Conservation (phyloP, 2,888 invertebrate species). For the Corbicula japonica region DNA sequence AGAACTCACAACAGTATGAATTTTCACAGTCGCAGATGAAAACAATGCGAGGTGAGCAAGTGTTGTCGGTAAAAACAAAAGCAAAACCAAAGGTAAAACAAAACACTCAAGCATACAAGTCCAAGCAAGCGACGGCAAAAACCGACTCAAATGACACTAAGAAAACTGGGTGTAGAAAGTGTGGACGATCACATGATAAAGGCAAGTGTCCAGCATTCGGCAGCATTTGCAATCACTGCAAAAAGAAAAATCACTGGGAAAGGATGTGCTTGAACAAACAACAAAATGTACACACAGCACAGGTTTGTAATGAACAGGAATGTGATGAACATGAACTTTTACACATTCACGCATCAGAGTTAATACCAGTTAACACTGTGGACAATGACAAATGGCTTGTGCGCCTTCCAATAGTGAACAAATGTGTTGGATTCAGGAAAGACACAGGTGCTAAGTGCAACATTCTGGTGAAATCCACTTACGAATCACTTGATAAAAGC, state of each 20-base stretch:
- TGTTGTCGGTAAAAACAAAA: not conserved
- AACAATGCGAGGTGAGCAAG: constrained; percentile 46
- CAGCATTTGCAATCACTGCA: too few species aligned
- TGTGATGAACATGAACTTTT: not conserved
- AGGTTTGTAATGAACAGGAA: not conserved
- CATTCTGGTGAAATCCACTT: not conserved
- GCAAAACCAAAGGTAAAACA: not conserved
- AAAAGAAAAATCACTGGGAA: constrained; percentile 42
- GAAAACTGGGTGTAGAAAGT: too few species aligned
- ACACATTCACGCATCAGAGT: not conserved
- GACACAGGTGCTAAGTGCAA: constrained; percentile 5
- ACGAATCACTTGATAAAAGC: not conserved
- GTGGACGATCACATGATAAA: not conserved
- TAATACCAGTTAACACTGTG: not conserved
- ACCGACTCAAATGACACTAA: too few species aligned
- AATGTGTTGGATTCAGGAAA: not conserved
- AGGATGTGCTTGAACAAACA: not conserved
- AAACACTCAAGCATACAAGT: not conserved
- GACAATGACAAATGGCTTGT: not conserved
- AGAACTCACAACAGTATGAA: constrained; percentile 43
- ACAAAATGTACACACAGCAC: not conserved
- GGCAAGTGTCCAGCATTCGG: constrained; percentile 22
- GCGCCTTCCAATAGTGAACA: too few species aligned
- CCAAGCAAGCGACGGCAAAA: not conserved
- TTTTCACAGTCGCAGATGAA: constrained; percentile 45